A percentile compares a stretch with the other conserved stretches of the same genome.
These are phyloP conservation scores for Carassius carassius DNA, from an alignment of 2,113 vertebrate genomes.

Conservation along the genomic window DNA sequence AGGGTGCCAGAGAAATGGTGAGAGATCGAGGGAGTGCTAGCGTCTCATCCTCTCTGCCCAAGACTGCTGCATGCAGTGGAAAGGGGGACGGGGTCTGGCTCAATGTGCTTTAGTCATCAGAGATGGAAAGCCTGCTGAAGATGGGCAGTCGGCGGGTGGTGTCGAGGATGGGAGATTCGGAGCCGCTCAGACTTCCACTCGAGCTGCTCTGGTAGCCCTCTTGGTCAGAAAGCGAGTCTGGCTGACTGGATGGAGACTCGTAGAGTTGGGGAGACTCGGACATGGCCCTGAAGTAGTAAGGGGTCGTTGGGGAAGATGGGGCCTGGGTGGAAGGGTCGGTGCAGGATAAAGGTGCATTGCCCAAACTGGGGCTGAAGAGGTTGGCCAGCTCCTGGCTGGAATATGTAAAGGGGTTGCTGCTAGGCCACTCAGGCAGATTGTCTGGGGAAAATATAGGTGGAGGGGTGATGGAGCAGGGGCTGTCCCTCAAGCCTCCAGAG, in stretches of 20 bases:
- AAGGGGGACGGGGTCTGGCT: constrained; percentile 40
- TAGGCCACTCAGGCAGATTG: constrained; percentile 89
- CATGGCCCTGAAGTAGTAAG: constrained; percentile 90
- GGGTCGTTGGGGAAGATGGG: constrained; percentile 81
- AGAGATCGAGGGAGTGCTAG: constrained; percentile 46
- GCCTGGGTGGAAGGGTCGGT: constrained; percentile 73
- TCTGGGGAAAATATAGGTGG: constrained; percentile 91
- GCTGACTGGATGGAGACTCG: constrained; percentile 90
- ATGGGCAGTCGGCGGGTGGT: constrained; percentile 95
- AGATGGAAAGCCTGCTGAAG: constrained; percentile 99
- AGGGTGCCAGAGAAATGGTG: constrained; percentile 32
- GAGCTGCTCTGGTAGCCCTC: constrained; percentile 99
- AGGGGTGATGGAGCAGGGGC: constrained; percentile 95
- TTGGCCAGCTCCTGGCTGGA: constrained; percentile 98
- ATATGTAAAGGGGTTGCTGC: constrained; percentile 96
- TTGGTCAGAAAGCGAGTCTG: constrained; percentile 96
- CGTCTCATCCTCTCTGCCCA: constrained; percentile 42
- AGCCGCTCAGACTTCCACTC: constrained; percentile 92
- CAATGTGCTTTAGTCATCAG: constrained; percentile 84
- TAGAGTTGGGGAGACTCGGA: constrained; percentile 92
- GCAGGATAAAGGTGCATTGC: constrained; percentile 77
- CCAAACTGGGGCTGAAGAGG: constrained; percentile 90
- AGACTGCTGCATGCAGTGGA: constrained; percentile 44
- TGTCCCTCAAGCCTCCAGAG: constrained; percentile 89
- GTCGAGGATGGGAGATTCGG: constrained; percentile 93